Evolutionary conservation across 2,888 invertebrate species (phyloP).

Genomic region (Lamellibrachia columna): DNA sequence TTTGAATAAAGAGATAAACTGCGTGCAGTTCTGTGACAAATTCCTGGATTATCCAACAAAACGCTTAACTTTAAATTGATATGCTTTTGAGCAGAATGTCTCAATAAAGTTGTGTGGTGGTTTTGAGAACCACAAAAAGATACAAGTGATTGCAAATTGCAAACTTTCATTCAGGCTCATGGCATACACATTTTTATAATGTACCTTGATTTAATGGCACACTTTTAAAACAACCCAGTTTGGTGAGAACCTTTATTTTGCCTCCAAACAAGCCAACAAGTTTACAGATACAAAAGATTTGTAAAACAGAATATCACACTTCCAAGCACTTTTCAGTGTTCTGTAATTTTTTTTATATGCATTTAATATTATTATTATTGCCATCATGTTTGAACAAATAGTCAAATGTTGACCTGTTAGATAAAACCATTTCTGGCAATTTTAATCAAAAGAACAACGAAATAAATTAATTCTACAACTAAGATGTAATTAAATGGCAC

Average conservation of each 20-base stretch:
- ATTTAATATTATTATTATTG: neutral
- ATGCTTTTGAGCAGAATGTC: neutral
- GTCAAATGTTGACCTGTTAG: neutral
- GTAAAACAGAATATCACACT: neutral
- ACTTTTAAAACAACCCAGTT: neutral
- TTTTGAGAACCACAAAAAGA: no score
- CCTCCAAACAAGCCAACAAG: slow-evolving; percentile 10
- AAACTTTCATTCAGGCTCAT: no score
- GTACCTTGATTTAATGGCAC: neutral
- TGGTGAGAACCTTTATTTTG: slow-evolving; percentile 12
- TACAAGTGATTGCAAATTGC: no score
- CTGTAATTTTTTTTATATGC: neutral
- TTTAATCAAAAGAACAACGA: neutral
- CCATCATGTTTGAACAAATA: neutral
- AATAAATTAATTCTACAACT: neutral
- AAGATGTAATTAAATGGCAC: neutral
- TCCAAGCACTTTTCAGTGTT: neutral
- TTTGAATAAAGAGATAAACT: neutral
- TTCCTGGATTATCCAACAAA: neutral
- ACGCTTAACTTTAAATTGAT: no score
- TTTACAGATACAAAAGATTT: slow-evolving; percentile 12
- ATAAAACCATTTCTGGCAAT: neutral
- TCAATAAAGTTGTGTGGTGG: neutral
- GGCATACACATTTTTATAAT: neutral
- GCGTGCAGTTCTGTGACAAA: neutral